Evolutionary conservation across 1,140 invertebrate genomes (phyloP).

Genomic region (Zophobas morio): DNA sequence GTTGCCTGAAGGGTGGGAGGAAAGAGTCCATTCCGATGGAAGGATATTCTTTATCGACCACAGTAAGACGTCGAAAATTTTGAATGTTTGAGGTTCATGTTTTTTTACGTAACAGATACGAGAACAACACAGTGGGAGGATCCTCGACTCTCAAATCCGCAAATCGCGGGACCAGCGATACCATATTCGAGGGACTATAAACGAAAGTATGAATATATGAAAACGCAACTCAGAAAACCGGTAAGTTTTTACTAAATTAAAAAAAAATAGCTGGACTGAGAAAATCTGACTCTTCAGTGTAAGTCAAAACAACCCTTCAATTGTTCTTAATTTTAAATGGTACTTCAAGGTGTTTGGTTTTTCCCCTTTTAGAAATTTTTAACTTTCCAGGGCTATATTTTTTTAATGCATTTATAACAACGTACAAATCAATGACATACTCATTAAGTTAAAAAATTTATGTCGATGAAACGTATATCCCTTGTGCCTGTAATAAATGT

Average conservation of each 20-base stretch:
- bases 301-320: too few species aligned
- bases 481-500: too few species aligned
- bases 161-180: slow-evolving; percentile 96
- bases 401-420: too few species aligned
- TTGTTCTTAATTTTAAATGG: too few species aligned
- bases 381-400: too few species aligned
- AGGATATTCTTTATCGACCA: slow-evolving; percentile 99
- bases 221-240: slow-evolving; percentile 94
- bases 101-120: slow-evolving; percentile 78
- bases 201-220: slow-evolving; percentile 98
- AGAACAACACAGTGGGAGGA: slow-evolving; percentile 99
- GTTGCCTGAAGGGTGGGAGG: slow-evolving; percentile 97
- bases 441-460: too few species aligned
- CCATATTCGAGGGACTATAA: slow-evolving; percentile 99
- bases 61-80: slow-evolving; percentile 77
- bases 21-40: slow-evolving; percentile 94
- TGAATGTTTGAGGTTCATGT: background rate
- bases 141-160: slow-evolving; percentile 95
- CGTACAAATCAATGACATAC: too few species aligned
- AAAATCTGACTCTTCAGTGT: too few species aligned
- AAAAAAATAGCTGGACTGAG: too few species aligned
- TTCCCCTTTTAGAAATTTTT: too few species aligned
- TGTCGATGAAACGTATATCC: too few species aligned
- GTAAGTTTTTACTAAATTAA: slow-evolving; percentile 73
- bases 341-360: too few species aligned